Conservation (phyloP, 1,140 invertebrate genomes). For the Hestina assimilis region DNA sequence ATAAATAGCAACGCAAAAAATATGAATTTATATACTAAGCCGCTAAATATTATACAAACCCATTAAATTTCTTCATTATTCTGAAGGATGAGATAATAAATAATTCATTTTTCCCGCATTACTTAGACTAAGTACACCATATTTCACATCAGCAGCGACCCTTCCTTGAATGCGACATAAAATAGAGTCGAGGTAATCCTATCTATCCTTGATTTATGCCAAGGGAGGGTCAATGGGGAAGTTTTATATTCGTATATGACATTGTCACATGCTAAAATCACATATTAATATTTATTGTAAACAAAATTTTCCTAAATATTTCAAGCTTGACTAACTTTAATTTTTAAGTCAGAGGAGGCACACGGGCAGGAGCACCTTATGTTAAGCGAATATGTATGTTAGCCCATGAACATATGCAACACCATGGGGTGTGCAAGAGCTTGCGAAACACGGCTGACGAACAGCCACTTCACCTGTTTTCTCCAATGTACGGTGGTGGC, state of each 20-base stretch:
- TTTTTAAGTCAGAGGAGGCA: too few species aligned
- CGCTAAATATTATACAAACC: too few species aligned
- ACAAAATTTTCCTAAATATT: too few species aligned
- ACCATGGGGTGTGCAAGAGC: too few species aligned
- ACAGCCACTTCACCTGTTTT: too few species aligned
- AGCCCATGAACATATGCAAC: too few species aligned
- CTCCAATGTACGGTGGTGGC: too few species aligned
- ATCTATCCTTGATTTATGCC: slow-evolving; percentile 71
- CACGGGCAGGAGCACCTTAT: too few species aligned
- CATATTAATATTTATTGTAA: slow-evolving; percentile 17
- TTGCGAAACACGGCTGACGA: too few species aligned
- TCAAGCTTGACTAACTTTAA: background rate
- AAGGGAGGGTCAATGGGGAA: slow-evolving; percentile 58
- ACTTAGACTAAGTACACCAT: slow-evolving; percentile 68
- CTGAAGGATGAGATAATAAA: slow-evolving; percentile 57
- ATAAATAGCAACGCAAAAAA: too few species aligned
- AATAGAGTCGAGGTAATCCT: slow-evolving; percentile 71
- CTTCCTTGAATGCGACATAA: slow-evolving; percentile 64
- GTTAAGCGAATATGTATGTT: too few species aligned
- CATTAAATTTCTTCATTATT: slow-evolving; percentile 42
- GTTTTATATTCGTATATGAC: slow-evolving; percentile 38
- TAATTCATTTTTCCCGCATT: slow-evolving; percentile 66
- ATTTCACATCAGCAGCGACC: slow-evolving; percentile 55
- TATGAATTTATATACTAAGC: too few species aligned
- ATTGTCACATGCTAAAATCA: slow-evolving; percentile 18